Base-by-base conservation (phyloP, 2,888 invertebrate species). In the Ferdinandea cuprea region DNA sequence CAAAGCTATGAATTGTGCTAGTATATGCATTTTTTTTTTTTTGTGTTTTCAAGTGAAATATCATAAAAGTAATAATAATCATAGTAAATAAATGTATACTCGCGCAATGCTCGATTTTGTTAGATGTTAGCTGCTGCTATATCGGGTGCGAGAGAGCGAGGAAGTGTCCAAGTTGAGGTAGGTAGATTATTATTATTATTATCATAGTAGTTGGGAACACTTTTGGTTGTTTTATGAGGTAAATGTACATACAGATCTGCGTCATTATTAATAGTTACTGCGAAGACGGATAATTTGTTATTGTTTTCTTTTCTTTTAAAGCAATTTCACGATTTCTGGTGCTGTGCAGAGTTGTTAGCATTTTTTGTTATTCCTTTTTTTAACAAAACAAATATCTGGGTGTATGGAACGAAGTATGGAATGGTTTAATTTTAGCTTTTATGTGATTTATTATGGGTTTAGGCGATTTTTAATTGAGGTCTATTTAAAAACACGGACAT, bases 251-350 rank as follows among this genome's bases (percentile, higher is more conserved):
- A 15, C 0, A 40, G 13, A 40, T 56, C 56, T 25, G 58, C 40
- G 28, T 40, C 40, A 28, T 58, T 58, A 58, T 40, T 58, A 58
- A 58, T 28, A 58, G 58, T 58, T 9, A 9, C 40, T 15, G 5
- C 8, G 6, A 9, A 28, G 15, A 40, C 9, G 5, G 25, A 58
- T 25, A 28, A 40, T 37, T 37, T 4, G 37, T 17, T 30, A 13
- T 21, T 15, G 8, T 15, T 17, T 50, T 50, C 6, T 35, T 13
- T 46, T 11, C 11, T 21, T 46, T 46, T 46, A 4, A 7, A 32
- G 17, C 17, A 52, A 37, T 21, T 56, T 21, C 13, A 37, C 13
- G 54, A 35, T 54, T 35, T 54, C 19, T 37, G 7, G 28, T 30
- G 8, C 32, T 35, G 11, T 4, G 30, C 30, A 3, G 35, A 35